phyloP scores from a whole-genome alignment of 2,888 invertebrate species.

The Lasioglossum morio region DNA sequence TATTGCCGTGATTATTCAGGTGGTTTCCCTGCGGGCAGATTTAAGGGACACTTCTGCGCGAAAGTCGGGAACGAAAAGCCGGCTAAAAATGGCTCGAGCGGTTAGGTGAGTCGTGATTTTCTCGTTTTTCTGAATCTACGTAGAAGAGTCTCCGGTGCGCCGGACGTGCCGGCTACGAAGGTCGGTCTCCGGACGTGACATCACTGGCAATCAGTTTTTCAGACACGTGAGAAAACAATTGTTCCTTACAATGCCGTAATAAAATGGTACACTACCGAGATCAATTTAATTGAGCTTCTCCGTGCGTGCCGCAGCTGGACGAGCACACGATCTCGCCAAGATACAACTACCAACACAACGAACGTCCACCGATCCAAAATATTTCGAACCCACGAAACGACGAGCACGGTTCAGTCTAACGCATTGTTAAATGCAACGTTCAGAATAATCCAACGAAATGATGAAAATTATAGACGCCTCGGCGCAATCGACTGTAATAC shows the following conservation, averaged over 20 bases:
- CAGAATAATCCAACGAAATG: background rate
- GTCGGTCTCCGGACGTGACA: conserved; percentile 70
- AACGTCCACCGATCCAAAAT: background rate
- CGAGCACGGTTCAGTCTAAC: background rate
- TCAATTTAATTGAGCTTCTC: conserved; percentile 54
- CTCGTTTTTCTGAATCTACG: conserved; percentile 50
- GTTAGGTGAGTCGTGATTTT: conserved; percentile 28
- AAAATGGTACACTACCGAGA: conserved; percentile 57
- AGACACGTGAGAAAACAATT: conserved; percentile 70
- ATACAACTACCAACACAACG: background rate
- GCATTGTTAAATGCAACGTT: background rate
- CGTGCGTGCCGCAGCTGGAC: conserved; percentile 25
- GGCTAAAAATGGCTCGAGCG: background rate
- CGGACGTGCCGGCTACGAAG: conserved; percentile 63
- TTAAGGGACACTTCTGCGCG: background rate
- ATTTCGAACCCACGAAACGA: background rate
- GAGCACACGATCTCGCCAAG: background rate
- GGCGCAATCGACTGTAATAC: background rate
- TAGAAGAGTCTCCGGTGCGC: conserved; percentile 38
- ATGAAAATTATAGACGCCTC: background rate
- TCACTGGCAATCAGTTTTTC: conserved; percentile 69
- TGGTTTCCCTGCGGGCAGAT: background rate
- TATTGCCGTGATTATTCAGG: background rate
- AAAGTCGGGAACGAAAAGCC: background rate
- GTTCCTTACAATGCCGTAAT: conserved; percentile 64